Base-by-base conservation (phyloP, 2,797 vertebrate species). In the Melanotaenia boesemani region DNA sequence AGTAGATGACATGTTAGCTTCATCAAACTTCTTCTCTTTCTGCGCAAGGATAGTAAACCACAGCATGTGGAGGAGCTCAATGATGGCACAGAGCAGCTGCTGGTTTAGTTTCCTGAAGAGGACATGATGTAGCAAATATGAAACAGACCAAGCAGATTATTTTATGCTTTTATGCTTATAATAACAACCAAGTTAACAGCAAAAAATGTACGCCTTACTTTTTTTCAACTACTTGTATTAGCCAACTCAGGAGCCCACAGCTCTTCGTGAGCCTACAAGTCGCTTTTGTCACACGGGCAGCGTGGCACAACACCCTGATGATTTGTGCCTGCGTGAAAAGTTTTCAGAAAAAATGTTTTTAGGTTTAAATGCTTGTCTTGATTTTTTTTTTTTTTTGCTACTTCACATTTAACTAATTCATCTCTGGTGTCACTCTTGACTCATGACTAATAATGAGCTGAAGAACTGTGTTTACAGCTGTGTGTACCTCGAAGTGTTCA, bases 201-300 rank as follows among this genome's bases (percentile, higher is more conserved):
- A 6, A n/a, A 52, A 41, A 55, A 28, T 4, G 52, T 39, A 56
- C 2, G 24, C 4, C 63, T 64, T 67, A 98, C 98, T 91, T 95
- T 91, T 91, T 95, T 79, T 96, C 95, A 1, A 96, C 70, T 55
- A 93, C 50, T 74, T 96, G 95, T 44, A 95, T 77, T 26, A 96
- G 77, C 97, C 97, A 99, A 0, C 93, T 95, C 8, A 99, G 85
- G 16, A 99, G 92, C n/a, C 97, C 96, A 48, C 95, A 95, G 78
- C 89, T 94, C 61, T 95, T 95, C 5, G 95, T 95, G 69, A 99
- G 93, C 80, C 95, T 93, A 66, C 95, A 96, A n/a, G 96, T 96
- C 60, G 95, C 96, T 90, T 91, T 96, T 81, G 91, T 93, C 12
- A 96, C 90, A 55, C 0, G 74, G 13, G 96, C 95, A 0, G 95